Conservation (phyloP, 1,140 invertebrate genomes). For the Bombus impatiens region DNA sequence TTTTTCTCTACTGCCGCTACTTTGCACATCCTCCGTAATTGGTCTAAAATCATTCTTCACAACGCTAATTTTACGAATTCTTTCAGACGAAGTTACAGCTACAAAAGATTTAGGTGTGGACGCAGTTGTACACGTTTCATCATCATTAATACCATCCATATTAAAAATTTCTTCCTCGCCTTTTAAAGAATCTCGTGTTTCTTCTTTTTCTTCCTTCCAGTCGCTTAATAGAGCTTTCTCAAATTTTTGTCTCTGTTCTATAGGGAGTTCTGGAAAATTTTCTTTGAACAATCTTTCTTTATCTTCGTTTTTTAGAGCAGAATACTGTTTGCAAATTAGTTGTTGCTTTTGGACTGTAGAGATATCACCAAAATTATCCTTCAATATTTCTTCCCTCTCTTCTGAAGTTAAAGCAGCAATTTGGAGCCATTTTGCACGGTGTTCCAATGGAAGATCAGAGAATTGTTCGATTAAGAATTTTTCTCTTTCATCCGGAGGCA, state of each 20-base stretch:
- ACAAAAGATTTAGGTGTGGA: slow-evolving; percentile 78
- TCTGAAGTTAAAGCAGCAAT: slow-evolving; percentile 78
- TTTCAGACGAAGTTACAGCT: slow-evolving; percentile 77
- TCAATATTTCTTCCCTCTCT: slow-evolving; percentile 79
- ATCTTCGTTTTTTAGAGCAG: slow-evolving; percentile 78
- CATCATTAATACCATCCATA: slow-evolving; percentile 86
- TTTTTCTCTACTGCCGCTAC: slow-evolving; percentile 72
- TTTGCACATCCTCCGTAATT: slow-evolving; percentile 78
- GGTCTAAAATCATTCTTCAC: slow-evolving; percentile 85
- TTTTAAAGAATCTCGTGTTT: slow-evolving; percentile 52
- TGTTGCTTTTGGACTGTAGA: slow-evolving; percentile 78
- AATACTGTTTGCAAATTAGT: slow-evolving; percentile 80
- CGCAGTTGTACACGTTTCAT: slow-evolving; percentile 65
- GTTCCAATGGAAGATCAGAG: slow-evolving; percentile 78
- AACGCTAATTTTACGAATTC: slow-evolving; percentile 79
- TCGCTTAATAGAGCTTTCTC: slow-evolving; percentile 78
- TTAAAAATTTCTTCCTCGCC: slow-evolving; percentile 85
- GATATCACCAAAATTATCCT: slow-evolving; percentile 76
- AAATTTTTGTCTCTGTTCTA: slow-evolving; percentile 78
- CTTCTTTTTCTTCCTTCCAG: slow-evolving; percentile 75
- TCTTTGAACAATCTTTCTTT: slow-evolving; percentile 80
- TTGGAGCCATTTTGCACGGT: slow-evolving; percentile 79
- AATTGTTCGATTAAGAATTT: slow-evolving; percentile 79
- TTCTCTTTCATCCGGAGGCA: slow-evolving; percentile 78
- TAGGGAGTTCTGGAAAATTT: slow-evolving; percentile 79